Conservation (phyloP, 1,140 invertebrate species). For the Plodia interpunctella region DNA sequence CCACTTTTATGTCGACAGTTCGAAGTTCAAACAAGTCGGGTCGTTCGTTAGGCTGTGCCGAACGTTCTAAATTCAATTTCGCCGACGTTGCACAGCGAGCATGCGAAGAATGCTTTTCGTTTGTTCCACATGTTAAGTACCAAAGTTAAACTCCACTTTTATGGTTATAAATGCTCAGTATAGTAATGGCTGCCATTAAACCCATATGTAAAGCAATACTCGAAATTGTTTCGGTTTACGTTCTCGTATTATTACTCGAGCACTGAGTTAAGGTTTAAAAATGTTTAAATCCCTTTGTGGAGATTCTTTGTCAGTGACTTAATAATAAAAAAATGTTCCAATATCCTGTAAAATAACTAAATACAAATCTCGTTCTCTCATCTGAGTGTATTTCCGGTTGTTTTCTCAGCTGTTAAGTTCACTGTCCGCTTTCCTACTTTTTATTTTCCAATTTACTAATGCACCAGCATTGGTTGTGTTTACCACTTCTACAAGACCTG, state of each 20-base stretch:
- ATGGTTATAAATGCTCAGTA: neutral
- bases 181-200: neutral
- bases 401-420: too few species aligned
- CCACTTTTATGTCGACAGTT: neutral
- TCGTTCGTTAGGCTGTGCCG: constrained; percentile 3
- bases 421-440: too few species aligned
- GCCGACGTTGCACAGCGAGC: neutral
- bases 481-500: too few species aligned
- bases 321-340: too few species aligned
- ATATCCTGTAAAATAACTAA: too few species aligned
- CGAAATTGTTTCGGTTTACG: neutral
- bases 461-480: too few species aligned
- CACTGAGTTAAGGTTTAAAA: too few species aligned
- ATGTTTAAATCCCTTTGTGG: too few species aligned
- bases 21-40: constrained; percentile 3
- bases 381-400: too few species aligned
- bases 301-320: too few species aligned
- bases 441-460: too few species aligned
- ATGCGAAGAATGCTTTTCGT: neutral
- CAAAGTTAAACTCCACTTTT: neutral
- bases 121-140: neutral
- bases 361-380: too few species aligned
- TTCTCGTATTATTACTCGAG: neutral
- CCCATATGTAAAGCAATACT: neutral
- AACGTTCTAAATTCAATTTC: constrained; percentile 1